Conservation (phyloP, 2,113 vertebrate genomes). For the Fregata magnificens region DNA sequence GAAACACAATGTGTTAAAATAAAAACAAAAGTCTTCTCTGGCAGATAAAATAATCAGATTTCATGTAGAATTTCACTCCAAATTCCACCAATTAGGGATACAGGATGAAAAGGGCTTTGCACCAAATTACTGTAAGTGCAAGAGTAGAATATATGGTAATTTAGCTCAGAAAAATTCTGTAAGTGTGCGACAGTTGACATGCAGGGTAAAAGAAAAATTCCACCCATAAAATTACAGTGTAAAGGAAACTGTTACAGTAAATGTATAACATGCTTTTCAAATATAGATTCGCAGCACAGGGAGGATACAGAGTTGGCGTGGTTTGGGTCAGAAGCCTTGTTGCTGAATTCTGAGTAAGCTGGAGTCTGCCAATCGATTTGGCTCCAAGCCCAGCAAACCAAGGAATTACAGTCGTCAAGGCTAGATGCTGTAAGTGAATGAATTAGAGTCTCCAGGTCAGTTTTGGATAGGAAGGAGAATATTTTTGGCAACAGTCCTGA, state of each 20-base stretch:
- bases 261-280: slow-evolving; percentile 27
- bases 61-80: not conserved
- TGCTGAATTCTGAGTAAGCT: slow-evolving; percentile 22
- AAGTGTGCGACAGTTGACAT: not conserved
- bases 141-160: slow-evolving; percentile 21
- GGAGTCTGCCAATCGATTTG: slow-evolving; percentile 48
- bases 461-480: not conserved
- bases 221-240: slow-evolving; percentile 58
- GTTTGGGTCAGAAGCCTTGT: slow-evolving; percentile 27
- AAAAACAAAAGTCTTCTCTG: not conserved
- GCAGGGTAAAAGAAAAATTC: slow-evolving; percentile 38
- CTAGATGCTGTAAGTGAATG: not conserved
- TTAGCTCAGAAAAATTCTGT: slow-evolving; percentile 23
- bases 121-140: not conserved
- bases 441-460: slow-evolving; percentile 36
- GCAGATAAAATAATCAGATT: not conserved
- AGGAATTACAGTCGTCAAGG: slow-evolving; percentile 45
- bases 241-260: slow-evolving; percentile 55
- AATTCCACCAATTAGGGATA: not conserved
- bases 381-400: slow-evolving; percentile 43
- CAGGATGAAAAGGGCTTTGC: not conserved
- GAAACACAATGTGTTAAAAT: not conserved
- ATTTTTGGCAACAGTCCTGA: slow-evolving; percentile 7
- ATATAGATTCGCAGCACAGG: not conserved
- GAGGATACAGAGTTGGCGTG: slow-evolving; percentile 13